Base-by-base conservation (phyloP, 2,888 invertebrate genomes). In the Pseudanteris insignis region DNA sequence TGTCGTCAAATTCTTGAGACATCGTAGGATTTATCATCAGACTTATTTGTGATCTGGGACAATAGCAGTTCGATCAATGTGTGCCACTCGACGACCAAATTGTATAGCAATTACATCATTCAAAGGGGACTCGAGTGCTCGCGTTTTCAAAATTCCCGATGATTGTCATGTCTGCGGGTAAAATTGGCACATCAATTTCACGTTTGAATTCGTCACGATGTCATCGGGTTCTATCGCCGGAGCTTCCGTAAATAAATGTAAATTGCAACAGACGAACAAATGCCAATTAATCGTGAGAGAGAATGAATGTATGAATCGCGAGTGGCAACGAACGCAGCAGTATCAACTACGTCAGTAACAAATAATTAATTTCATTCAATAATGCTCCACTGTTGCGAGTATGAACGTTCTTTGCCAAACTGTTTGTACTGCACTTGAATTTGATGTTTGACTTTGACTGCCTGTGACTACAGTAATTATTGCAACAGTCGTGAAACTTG, bases 391-490 rank as follows among this genome's bases (percentile, higher is more conserved):
- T 18, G 26, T 11, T 36, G 24, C 32, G 21, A 29, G 21, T 25
- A 29, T 43, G 43, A 41, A 11, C 15, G 7, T 26, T 12, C 26
- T 1, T 9, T 8, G 11, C 34, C 43, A 8, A 48, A 47, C 26
- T 48, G 60, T 53, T 60, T 60, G 41, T 26, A 14, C 18, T 41
- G 47, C 36, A 33, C 53, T 46, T 24, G 47, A 60, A 53, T 48
- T 53, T 60, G 18, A 38, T 60, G 53, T 60, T 60, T 53, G 48
- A 43, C 53, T 60, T 60, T n/a, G n/a, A n/a, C n/a, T 47, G 53
- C 47, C 37, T 60, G 48, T 43, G 51, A 48, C 30, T 33, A 60
- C 48, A 60, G 48, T 43, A 48, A 60, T 53, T 60, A 53, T 43
- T 53, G 43, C 46, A 41, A 53, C 44, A 53, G 29, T 41, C 30